These are phyloP conservation scores for Sinodicranocentrus sp. DNA, from an alignment of 2,888 invertebrate species.

Conservation along the genomic window DNA sequence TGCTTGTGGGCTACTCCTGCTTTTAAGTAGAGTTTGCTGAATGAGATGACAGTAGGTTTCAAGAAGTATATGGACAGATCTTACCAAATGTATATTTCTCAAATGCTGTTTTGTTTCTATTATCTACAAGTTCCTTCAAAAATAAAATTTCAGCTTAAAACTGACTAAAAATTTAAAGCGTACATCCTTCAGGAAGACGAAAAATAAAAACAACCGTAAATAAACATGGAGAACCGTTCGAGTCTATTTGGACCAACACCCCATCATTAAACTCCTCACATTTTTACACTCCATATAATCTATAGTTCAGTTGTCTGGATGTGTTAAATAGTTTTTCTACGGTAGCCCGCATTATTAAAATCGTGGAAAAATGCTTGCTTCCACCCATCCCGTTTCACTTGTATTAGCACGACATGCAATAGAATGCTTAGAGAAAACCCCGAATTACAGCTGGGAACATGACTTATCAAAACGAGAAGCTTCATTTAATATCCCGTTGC, in stretches of 20 bases:
- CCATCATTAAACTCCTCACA: slow-evolving; percentile 36
- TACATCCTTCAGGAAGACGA: too few species aligned
- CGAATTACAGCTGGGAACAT: slow-evolving; percentile 20
- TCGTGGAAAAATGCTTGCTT: slow-evolving; percentile 14
- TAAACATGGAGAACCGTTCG: slow-evolving; percentile 31
- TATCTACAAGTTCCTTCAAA: too few species aligned
- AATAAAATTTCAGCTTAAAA: too few species aligned
- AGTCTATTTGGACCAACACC: slow-evolving; percentile 11
- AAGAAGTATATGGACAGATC: too few species aligned
- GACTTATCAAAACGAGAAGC: slow-evolving; percentile 58
- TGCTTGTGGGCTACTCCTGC: too few species aligned
- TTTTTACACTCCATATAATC: slow-evolving; percentile 38
- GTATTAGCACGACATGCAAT: background rate
- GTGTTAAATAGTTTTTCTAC: slow-evolving; percentile 7
- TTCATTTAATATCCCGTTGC: slow-evolving; percentile 46
- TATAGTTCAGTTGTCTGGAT: slow-evolving; percentile 44
- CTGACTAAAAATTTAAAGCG: too few species aligned
- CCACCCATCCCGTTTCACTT: too few species aligned
- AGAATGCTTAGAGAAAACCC: background rate
- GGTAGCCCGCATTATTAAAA: slow-evolving; percentile 16
- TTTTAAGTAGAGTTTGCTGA: too few species aligned
- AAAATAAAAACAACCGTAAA: too few species aligned
- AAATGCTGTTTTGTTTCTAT: too few species aligned
- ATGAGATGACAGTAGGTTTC: too few species aligned
- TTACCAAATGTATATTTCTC: too few species aligned